Evolutionary conservation across 2,113 vertebrate species (phyloP).

Genomic region (Ammospiza caudacuta): DNA sequence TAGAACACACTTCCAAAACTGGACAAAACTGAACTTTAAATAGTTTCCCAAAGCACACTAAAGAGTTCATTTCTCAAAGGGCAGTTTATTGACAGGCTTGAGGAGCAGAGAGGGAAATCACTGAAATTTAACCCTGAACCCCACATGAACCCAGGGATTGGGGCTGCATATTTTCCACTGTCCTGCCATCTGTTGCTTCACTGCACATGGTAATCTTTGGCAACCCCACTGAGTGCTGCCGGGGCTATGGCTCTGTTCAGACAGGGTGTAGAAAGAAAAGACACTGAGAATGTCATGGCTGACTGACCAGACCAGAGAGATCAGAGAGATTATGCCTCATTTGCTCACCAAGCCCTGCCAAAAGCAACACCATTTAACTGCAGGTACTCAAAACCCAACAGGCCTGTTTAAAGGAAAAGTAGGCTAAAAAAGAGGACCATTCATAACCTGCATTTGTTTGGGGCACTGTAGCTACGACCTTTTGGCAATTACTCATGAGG

Average conservation of each 20-base stretch:
- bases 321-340: slow-evolving; percentile 83
- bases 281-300: slow-evolving; percentile 80
- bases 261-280: slow-evolving; percentile 79
- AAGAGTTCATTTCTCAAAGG: neutral
- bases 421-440: slow-evolving; percentile 71
- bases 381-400: slow-evolving; percentile 80
- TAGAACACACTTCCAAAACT: neutral
- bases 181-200: slow-evolving; percentile 68
- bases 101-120: slow-evolving; percentile 12
- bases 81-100: neutral
- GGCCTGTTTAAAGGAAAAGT: slow-evolving; percentile 72
- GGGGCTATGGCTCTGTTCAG: slow-evolving; percentile 73
- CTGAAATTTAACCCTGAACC: slow-evolving; percentile 78
- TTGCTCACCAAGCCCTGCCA: slow-evolving; percentile 79
- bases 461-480: slow-evolving; percentile 58
- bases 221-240: slow-evolving; percentile 75
- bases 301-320: slow-evolving; percentile 76
- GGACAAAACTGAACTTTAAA: neutral
- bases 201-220: slow-evolving; percentile 70
- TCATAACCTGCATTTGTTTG: slow-evolving; percentile 71
- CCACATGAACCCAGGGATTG: slow-evolving; percentile 65
- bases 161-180: slow-evolving; percentile 61
- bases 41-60: neutral
- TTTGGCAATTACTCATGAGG: slow-evolving; percentile 59
- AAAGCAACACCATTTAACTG: slow-evolving; percentile 84